These are phyloP conservation scores for Hemicordylus capensis DNA, from an alignment of 2,113 vertebrate genomes.

Conservation along the genomic window DNA sequence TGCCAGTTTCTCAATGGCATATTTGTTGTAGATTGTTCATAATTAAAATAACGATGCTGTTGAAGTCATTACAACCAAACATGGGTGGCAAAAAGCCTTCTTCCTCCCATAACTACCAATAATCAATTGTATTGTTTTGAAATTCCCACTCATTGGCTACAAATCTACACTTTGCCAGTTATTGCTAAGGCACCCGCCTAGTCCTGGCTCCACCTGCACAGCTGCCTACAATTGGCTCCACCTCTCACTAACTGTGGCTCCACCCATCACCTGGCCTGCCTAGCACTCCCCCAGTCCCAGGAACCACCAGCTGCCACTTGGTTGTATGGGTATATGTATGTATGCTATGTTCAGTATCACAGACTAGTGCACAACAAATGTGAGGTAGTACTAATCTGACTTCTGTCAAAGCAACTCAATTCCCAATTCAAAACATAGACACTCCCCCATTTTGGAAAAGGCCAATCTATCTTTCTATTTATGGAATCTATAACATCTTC, in stretches of 20 bases:
- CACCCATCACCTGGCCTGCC: no score
- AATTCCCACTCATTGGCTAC: no score
- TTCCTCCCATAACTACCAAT: background rate
- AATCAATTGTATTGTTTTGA: background rate
- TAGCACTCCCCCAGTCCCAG: no score
- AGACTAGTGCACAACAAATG: conserved; percentile 20
- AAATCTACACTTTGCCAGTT: no score
- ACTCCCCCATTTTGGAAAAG: conserved; percentile 56
- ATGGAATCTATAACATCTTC: conserved; percentile 47
- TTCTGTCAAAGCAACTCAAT: conserved; percentile 59
- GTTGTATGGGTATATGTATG: no score
- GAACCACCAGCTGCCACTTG: no score
- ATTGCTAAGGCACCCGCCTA: no score
- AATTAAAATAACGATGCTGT: background rate
- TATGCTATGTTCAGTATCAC: conserved; percentile 51
- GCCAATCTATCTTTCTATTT: conserved; percentile 58
- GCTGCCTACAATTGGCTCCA: no score
- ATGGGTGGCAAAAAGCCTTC: background rate
- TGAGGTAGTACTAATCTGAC: conserved; percentile 57
- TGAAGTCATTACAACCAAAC: conserved; percentile 8
- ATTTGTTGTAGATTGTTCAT: background rate
- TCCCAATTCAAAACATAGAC: conserved; percentile 49
- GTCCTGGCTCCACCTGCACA: no score
- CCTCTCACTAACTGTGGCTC: no score
- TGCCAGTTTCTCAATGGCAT: background rate